A percentile compares a stretch with the other conserved stretches of the same genome.
phyloP scores from a whole-genome alignment of 2,113 vertebrate species.

The Micronisus gabar region DNA sequence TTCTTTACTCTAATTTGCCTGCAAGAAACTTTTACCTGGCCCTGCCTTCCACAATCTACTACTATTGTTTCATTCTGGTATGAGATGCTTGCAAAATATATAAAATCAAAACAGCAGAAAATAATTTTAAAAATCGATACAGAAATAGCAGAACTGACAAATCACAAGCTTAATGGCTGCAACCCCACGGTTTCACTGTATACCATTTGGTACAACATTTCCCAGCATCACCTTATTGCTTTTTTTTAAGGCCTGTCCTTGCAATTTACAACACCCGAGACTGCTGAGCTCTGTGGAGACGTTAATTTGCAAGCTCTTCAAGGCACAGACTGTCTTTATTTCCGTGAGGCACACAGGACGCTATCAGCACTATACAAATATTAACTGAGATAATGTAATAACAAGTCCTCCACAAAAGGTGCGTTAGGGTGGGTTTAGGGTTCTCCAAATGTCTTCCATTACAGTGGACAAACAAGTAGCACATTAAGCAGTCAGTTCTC shows the following conservation, averaged over 20 bases:
- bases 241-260: not conserved
- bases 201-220: not conserved
- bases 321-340: not conserved
- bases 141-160: not conserved
- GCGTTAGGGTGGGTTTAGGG: not conserved
- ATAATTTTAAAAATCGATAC: not conserved
- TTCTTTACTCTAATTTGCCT: not conserved
- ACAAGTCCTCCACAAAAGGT: not conserved
- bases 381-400: not conserved
- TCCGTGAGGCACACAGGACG: not conserved
- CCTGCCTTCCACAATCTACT: not conserved
- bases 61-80: not conserved
- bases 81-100: not conserved
- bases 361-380: constrained; percentile 6
- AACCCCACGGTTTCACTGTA: not conserved
- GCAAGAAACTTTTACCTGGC: not conserved
- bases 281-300: not conserved
- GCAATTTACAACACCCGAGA: not conserved
- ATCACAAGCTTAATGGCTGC: not conserved
- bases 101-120: not conserved
- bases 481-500: not conserved
- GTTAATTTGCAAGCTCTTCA: not conserved
- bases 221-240: not conserved
- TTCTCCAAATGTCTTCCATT: not conserved
- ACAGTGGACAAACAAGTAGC: not conserved